Base-by-base conservation (phyloP, 2,113 vertebrate species). In the Apeltes quadracus region DNA sequence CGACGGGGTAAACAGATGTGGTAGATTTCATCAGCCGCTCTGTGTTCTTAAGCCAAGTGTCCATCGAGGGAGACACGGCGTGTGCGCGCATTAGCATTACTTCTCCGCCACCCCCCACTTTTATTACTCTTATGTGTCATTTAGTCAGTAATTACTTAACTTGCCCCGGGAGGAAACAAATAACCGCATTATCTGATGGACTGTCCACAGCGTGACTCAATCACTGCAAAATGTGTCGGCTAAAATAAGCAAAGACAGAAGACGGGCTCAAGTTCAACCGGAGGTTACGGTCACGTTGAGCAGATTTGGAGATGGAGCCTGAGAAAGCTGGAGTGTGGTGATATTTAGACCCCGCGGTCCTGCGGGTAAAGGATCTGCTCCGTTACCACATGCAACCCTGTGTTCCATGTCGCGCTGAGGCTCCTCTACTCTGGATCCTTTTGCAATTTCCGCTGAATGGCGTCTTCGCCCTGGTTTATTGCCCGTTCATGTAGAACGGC, bases 171-270 rank as follows among this genome's bases (percentile, higher is more conserved):
- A 91, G 89, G 87, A 93, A 91, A 89, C 81, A 91, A 92, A 92
- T 89, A 92, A 85, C 78, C 82, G 71, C 84, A 90, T 90, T 88
- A 93, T 93, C 92, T 89, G 93, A 93, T 93, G 86, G 86, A 89
- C 87, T 91, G 88, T 91, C 90, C 90, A 73, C 85, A 75, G 84
- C 61, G 84, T 78, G 84, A 89, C 84, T 92, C 88, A 78, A 86
- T 91, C 89, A 87, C 78, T 54, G 72, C 82, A 88, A 92, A 90
- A 71, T 84, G 86, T 89, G 88, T 88, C 90, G 90, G 90, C 78
- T 90, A 90, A 90, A 91, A 92, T 88, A 91, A 92, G 90, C 87
- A 87, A 83, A 92, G 84, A 79, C 88, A 87, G 81, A 85, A 88
- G 79, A 73, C 84, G 73, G 84, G 61, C 83, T 78, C 67, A 76